Evolutionary conservation across 2,113 vertebrate genomes (phyloP).

Genomic region (Sinocyclocheilus anshuiensis): DNA sequence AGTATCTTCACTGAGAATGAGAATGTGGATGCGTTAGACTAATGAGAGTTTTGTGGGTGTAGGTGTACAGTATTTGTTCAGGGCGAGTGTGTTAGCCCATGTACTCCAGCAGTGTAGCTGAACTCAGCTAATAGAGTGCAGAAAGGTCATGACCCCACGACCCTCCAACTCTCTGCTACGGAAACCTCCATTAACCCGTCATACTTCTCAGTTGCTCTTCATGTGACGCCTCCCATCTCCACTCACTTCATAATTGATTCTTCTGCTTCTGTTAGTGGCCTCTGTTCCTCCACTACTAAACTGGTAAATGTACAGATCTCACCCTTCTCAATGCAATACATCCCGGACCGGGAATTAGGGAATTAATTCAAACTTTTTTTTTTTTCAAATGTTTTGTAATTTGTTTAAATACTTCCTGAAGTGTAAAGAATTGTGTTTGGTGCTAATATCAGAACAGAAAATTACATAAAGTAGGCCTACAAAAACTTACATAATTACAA

Average conservation of each 20-base stretch:
- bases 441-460: background rate
- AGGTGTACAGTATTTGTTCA: slow-evolving; percentile 14
- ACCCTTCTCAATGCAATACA: no score
- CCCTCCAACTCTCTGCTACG: slow-evolving; percentile 3
- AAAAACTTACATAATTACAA: background rate
- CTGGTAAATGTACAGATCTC: background rate
- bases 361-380: no score
- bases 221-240: background rate
- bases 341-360: background rate
- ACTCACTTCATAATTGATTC: slow-evolving; percentile 5
- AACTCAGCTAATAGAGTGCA: slow-evolving; percentile 39
- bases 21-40: no score
- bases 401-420: background rate
- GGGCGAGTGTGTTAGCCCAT: background rate
- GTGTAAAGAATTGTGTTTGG: background rate
- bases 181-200: slow-evolving; percentile 45
- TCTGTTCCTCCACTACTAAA: background rate
- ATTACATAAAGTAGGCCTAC: background rate
- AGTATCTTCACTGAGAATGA: no score
- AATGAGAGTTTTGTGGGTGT: background rate
- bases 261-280: background rate
- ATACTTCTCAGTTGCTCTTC: slow-evolving; percentile 26
- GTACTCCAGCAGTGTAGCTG: slow-evolving; percentile 38
- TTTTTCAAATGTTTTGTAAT: no score
- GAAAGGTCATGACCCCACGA: slow-evolving; percentile 31